Percentiles rank a stretch among this genome's conserved stretches.
phyloP scores from a whole-genome alignment of 2,113 vertebrate genomes.

The Hiodon tergisus region DNA sequence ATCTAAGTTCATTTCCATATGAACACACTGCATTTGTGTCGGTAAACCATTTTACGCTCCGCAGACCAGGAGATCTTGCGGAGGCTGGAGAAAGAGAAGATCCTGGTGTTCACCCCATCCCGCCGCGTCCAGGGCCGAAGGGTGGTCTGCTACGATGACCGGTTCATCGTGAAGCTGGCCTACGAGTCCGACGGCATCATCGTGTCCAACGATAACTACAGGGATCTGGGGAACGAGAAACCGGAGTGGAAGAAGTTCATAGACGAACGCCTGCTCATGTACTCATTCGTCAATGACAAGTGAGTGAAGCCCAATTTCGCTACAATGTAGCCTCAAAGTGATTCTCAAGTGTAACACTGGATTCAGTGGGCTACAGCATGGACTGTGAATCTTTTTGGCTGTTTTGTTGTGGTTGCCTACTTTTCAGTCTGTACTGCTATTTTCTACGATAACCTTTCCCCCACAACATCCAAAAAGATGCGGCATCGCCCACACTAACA shows the following conservation, averaged over 20 bases:
- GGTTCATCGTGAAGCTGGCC: constrained; percentile 92
- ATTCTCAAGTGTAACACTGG: too few relatives aligned
- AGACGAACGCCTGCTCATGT: constrained; percentile 93
- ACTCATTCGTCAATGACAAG: constrained; percentile 98
- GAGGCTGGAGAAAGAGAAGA: constrained; percentile 90
- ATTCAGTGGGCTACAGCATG: too few relatives aligned
- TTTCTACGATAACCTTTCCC: too few relatives aligned
- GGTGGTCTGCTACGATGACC: constrained; percentile 94
- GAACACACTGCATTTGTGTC: neutral
- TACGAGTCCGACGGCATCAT: constrained; percentile 94
- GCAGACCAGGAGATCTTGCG: constrained; percentile 92
- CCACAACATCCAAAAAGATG: too few relatives aligned
- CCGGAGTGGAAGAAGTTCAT: constrained; percentile 98
- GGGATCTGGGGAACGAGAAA: constrained; percentile 92
- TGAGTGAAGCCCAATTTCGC: constrained; percentile 53
- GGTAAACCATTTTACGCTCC: neutral
- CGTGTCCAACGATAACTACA: constrained; percentile 96
- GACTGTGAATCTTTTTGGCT: too few relatives aligned
- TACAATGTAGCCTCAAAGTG: neutral
- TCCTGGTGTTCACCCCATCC: constrained; percentile 91
- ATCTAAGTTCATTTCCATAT: too few relatives aligned
- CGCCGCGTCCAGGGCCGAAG: constrained; percentile 88
- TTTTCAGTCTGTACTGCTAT: neutral
- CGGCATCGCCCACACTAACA: too few relatives aligned
- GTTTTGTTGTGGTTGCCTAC: too few relatives aligned